phyloP scores from a whole-genome alignment of 2,888 invertebrate genomes.

The Oligia strigilis region DNA sequence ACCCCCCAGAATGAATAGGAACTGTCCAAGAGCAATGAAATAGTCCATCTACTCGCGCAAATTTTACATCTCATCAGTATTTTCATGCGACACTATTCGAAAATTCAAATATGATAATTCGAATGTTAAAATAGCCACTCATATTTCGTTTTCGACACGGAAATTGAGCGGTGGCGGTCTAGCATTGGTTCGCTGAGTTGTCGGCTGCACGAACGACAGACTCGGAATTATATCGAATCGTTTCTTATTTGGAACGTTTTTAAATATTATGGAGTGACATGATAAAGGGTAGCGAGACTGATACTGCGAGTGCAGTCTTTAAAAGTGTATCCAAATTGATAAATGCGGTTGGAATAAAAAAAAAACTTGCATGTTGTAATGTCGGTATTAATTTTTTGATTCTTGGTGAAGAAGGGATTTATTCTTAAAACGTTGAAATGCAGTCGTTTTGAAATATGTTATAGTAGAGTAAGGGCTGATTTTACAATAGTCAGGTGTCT shows the following conservation, averaged over 20 bases:
- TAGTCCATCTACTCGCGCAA: background rate
- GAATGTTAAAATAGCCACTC: constrained; percentile 53
- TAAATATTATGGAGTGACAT: constrained; percentile 56
- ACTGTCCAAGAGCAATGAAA: background rate
- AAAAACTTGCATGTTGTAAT: background rate
- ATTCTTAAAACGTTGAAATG: background rate
- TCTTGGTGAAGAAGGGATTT: too few relatives aligned
- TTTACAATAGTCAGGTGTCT: too few relatives aligned
- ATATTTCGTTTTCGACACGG: constrained; percentile 68
- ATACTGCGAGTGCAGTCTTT: constrained; percentile 5
- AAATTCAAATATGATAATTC: constrained; percentile 25
- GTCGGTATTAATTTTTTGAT: background rate
- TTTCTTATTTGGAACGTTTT: constrained; percentile 49
- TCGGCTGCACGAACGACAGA: constrained; percentile 18
- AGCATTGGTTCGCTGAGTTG: constrained; percentile 50
- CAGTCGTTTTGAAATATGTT: background rate
- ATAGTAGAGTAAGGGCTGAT: background rate
- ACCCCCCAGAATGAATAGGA: background rate
- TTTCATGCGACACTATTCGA: constrained; percentile 4
- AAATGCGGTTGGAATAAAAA: background rate
- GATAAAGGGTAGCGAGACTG: constrained; percentile 18
- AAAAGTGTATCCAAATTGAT: background rate
- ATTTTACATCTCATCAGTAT: background rate
- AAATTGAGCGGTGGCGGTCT: constrained; percentile 71
- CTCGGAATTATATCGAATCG: constrained; percentile 35